Conservation (phyloP, 2,888 invertebrate species). For the Acronicta aceris region DNA sequence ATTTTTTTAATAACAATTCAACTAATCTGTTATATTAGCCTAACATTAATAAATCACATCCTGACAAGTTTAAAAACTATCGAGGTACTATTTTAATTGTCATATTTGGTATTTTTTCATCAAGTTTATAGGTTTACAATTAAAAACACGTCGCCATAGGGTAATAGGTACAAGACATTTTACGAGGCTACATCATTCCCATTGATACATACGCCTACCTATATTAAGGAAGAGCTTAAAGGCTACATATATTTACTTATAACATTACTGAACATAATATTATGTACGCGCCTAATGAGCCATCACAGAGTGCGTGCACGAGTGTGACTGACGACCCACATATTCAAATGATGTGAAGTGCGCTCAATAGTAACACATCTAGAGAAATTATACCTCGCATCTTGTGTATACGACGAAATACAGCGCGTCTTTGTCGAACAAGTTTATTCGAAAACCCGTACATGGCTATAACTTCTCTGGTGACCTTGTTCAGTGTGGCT, state of each 20-base stretch:
- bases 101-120: too few relatives aligned
- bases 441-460: not conserved
- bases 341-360: slow-evolving; percentile 17
- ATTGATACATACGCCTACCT: not conserved
- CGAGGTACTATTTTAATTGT: too few relatives aligned
- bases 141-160: too few relatives aligned
- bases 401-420: not conserved
- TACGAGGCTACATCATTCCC: not conserved
- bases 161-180: too few relatives aligned
- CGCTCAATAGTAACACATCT: slow-evolving; percentile 10
- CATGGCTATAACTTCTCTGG: too few relatives aligned
- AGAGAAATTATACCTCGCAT: not conserved
- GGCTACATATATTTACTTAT: slow-evolving; percentile 1
- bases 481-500: too few relatives aligned
- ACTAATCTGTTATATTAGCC: too few relatives aligned
- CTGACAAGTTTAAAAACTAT: too few relatives aligned
- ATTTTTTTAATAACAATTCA: too few relatives aligned
- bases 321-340: slow-evolving; percentile 30
- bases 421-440: not conserved
- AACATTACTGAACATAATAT: not conserved
- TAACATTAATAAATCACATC: too few relatives aligned
- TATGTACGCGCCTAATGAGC: slow-evolving; percentile 25
- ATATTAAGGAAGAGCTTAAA: not conserved
- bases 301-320: slow-evolving; percentile 24
- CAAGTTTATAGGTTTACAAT: too few relatives aligned